Percentiles rank a stretch among this genome's conserved stretches.
Conservation (phyloP, 2,113 vertebrate species). For the Benitochromis conjunctus region DNA sequence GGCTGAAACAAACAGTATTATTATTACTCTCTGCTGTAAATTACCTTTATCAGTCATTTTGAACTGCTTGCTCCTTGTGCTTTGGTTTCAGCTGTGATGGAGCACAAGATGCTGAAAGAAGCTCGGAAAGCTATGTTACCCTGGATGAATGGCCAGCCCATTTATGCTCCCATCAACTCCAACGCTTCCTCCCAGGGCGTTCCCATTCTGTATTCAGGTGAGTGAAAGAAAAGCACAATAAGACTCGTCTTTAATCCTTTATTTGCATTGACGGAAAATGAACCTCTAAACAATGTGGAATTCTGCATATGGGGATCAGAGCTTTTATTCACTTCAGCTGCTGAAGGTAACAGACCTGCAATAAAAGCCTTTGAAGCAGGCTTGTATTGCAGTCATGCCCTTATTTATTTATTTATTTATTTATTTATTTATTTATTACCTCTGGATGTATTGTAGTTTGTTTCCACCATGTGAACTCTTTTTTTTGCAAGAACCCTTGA, state of each 20-base stretch:
- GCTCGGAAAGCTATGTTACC: slow-evolving; percentile 78
- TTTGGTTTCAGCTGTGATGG: slow-evolving; percentile 79
- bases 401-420: neutral
- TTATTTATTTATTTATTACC: neutral
- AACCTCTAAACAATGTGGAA: neutral
- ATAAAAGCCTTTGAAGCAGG: neutral
- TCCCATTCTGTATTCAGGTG: slow-evolving; percentile 80
- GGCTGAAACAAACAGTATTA: neutral
- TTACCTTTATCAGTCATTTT: neutral
- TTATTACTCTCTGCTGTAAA: neutral
- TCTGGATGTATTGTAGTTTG: neutral
- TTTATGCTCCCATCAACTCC: slow-evolving; percentile 76
- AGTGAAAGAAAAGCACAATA: neutral
- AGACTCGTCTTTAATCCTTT: neutral
- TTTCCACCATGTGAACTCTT: neutral
- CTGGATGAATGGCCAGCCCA: slow-evolving; percentile 83
- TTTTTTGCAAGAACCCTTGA: neutral
- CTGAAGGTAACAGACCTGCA: neutral
- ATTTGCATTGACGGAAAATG: neutral
- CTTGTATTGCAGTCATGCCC: neutral
- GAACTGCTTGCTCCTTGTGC: neutral
- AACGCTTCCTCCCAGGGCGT: slow-evolving; percentile 84
- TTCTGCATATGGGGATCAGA: neutral
- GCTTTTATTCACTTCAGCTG: neutral
- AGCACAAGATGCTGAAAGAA: slow-evolving; percentile 80